A percentile compares a stretch with the other conserved stretches of the same genome.
Evolutionary conservation across 2,888 invertebrate genomes (phyloP).

Genomic region (Rhyacophila evoluta): DNA sequence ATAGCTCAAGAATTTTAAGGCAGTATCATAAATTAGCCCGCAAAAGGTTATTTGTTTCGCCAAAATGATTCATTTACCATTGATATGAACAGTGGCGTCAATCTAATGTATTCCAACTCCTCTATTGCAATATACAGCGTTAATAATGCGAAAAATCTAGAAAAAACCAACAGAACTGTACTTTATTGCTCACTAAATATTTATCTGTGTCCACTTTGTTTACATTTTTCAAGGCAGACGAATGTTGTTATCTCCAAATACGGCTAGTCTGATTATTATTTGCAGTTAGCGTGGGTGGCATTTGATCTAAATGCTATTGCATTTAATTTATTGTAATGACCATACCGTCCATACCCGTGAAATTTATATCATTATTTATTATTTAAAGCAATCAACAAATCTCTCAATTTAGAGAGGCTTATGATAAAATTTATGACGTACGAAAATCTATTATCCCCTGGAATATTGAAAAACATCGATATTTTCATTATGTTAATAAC

Average conservation of each 20-base stretch:
- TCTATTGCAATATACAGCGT: background rate
- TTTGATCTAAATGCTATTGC: conserved; percentile 14
- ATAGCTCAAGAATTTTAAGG: background rate
- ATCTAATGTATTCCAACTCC: background rate
- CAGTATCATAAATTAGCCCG: background rate
- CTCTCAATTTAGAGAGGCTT: too few species aligned
- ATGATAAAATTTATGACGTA: too few species aligned
- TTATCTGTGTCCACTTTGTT: background rate
- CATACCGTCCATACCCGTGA: background rate
- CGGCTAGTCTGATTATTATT: conserved; percentile 10
- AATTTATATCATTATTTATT: background rate
- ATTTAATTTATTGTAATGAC: conserved; percentile 19
- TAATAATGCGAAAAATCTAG: background rate
- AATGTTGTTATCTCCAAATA: conserved; percentile 15
- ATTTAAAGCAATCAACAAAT: too few species aligned
- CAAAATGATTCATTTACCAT: background rate
- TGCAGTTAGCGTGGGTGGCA: background rate
- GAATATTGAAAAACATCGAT: too few species aligned
- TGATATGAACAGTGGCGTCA: background rate
- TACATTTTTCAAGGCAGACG: conserved; percentile 19
- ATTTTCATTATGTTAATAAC: too few species aligned
- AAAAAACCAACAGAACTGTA: background rate
- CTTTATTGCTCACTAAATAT: background rate
- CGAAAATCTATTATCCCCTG: too few species aligned
- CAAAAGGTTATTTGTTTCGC: background rate